A percentile compares a stretch with the other conserved stretches of the same genome.
Conservation (phyloP, 2,888 invertebrate genomes). For the Calephelis perditalis region DNA sequence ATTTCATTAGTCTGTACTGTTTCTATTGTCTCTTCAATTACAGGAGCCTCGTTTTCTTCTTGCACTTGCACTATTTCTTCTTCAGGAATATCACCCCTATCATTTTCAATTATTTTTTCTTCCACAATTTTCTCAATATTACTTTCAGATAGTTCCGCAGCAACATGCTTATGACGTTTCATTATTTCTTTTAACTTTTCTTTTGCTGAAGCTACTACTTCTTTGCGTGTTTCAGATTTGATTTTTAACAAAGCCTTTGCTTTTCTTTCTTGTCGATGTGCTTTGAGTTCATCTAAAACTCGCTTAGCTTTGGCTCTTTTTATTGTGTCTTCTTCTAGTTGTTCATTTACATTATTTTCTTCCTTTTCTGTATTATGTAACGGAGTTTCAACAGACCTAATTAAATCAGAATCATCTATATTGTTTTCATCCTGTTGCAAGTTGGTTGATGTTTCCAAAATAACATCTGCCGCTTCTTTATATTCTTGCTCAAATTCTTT, state of each 20-base stretch:
- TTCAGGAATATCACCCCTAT: slow-evolving; percentile 57
- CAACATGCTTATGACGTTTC: slow-evolving; percentile 67
- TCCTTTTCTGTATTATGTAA: slow-evolving; percentile 29
- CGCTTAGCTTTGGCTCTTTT: slow-evolving; percentile 47
- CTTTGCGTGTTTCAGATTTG: slow-evolving; percentile 65
- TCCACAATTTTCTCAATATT: slow-evolving; percentile 34
- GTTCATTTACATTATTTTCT: slow-evolving; percentile 30
- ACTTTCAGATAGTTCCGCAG: slow-evolving; percentile 52
- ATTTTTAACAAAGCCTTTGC: slow-evolving; percentile 67
- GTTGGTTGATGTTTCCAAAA: slow-evolving; percentile 19
- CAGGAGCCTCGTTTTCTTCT: slow-evolving; percentile 15
- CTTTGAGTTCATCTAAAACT: slow-evolving; percentile 50
- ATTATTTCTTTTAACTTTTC: slow-evolving; percentile 71
- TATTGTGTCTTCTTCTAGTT: slow-evolving; percentile 28
- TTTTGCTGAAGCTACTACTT: slow-evolving; percentile 70
- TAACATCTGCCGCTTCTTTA: slow-evolving; percentile 22
- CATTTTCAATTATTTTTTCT: slow-evolving; percentile 41
- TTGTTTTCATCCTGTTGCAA: slow-evolving; percentile 21
- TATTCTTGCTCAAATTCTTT: slow-evolving; percentile 22
- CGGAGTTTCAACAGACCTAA: slow-evolving; percentile 23
- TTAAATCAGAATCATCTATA: slow-evolving; percentile 18
- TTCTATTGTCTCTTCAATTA: slow-evolving; percentile 18
- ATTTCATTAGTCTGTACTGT: slow-evolving; percentile 16
- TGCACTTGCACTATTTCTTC: slow-evolving; percentile 28
- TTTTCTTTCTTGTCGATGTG: slow-evolving; percentile 53